phyloP scores from a whole-genome alignment of 2,797 vertebrate species.

The Neostethus bicornis region DNA sequence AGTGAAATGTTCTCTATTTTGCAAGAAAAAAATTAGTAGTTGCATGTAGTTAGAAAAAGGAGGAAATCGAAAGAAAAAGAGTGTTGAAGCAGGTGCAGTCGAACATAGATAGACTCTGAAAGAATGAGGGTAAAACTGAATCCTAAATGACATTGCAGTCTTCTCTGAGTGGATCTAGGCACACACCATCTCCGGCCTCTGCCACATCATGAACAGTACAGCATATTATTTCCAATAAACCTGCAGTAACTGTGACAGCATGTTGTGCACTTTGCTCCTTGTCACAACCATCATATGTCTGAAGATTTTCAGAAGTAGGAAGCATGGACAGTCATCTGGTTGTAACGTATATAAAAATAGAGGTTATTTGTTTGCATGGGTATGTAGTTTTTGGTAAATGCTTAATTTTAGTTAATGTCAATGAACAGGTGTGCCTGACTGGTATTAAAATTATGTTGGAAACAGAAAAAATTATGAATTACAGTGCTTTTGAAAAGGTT shows the following conservation, averaged over 20 bases:
- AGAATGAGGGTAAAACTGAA: slow-evolving; percentile 35
- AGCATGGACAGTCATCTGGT: not conserved
- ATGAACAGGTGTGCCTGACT: no score
- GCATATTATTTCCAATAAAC: slow-evolving; percentile 21
- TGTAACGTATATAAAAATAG: no score
- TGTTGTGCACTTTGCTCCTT: slow-evolving; percentile 38
- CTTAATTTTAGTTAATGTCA: no score
- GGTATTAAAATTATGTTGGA: no score
- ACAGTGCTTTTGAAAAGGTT: no score
- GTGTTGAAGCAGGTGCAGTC: slow-evolving; percentile 20
- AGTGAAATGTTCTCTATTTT: not conserved
- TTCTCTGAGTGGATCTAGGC: slow-evolving; percentile 19
- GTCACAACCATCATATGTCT: slow-evolving; percentile 48
- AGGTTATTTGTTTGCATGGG: no score
- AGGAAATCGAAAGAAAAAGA: not conserved
- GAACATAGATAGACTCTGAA: slow-evolving; percentile 24
- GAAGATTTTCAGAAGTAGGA: slow-evolving; percentile 35
- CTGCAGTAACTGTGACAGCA: slow-evolving; percentile 22
- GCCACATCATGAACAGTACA: slow-evolving; percentile 20
- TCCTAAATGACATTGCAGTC: slow-evolving; percentile 33
- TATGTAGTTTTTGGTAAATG: no score
- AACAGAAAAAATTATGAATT: no score
- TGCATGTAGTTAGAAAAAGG: not conserved
- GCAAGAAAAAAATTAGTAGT: slow-evolving; percentile 6
- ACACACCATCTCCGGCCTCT: slow-evolving; percentile 24